Base-by-base conservation (phyloP, 2,888 invertebrate genomes). In the Drosophila leonis region DNA sequence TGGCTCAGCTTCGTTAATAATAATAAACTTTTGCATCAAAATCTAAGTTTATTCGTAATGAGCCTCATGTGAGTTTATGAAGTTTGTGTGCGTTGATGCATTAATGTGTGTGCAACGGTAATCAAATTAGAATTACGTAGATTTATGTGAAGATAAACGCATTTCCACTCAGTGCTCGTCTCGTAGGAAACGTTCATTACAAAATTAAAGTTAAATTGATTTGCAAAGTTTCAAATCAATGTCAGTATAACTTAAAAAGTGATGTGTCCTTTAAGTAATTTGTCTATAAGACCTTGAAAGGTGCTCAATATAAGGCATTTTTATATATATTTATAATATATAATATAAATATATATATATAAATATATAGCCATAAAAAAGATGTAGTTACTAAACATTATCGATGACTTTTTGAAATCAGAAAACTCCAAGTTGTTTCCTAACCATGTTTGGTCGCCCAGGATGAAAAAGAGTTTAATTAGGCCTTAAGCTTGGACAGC, bases 141-240 rank as follows among this genome's bases (percentile, higher is more conserved):
- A 18, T 51, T 9, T 31, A 49, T 51, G 49, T 51, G 48, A 9
- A 31, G 56, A 44, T 59, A 31, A 10, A 39, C 37, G 42, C 9
- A 61, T 20, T 61, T 41, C n/a, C n/a, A n/a, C n/a, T 39, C 15
- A 51, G 35, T 52, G 9, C 37, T 33, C 46, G 54, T 65, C 56
- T 63, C 71, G 62, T 59, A 74, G 62, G 51, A 62, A 71, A 54
- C 72, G 68, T 75, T 76, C 78, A 86, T 85, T 83, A 75, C 77
- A 82, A 8, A 31, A 31, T 7, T 1, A 7, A 31, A 31, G 8
- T 31, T 31, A 31, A 24, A 24, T 24, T 24, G 24, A 3, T 24
- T 24, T 24, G 24, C 39, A 31, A 42, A 41, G 24, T 35, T 20
- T 13, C 1, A 44, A 37, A 7, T 24, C 55, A 64, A 59, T 12